Evolutionary conservation across 2,113 vertebrate species (phyloP).

Genomic region (Silurus meridionalis): DNA sequence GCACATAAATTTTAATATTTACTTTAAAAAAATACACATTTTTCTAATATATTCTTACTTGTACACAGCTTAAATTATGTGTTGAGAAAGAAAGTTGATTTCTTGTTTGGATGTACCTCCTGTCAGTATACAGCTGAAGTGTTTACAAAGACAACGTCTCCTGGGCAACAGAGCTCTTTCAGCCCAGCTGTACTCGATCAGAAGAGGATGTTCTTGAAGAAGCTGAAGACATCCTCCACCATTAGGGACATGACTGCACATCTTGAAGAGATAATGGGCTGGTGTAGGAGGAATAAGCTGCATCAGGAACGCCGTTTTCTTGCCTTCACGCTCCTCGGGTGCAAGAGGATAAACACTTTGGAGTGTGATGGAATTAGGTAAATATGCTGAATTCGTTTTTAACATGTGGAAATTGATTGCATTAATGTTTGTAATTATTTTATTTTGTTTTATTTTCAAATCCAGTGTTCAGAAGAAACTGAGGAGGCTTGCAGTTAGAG

Average conservation of each 20-base stretch:
- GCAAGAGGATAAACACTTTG: constrained; percentile 58
- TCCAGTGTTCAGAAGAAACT: constrained; percentile 66
- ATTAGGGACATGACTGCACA: constrained; percentile 57
- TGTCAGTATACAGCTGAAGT: not conserved
- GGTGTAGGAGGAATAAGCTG: constrained; percentile 62
- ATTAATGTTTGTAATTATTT: not conserved
- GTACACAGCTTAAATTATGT: not conserved
- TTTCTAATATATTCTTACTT: no score
- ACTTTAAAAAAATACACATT: no score
- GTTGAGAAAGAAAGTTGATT: not conserved
- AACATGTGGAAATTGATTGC: not conserved
- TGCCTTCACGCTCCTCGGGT: constrained; percentile 64
- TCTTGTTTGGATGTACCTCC: not conserved
- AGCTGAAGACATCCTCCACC: constrained; percentile 43
- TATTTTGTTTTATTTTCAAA: constrained; percentile 1
- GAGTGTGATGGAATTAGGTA: constrained; percentile 70
- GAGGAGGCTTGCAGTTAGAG: constrained; percentile 53
- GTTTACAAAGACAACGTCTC: not conserved
- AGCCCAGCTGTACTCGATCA: not conserved
- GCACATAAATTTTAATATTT: no score
- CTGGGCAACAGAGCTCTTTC: not conserved
- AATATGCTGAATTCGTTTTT: not conserved
- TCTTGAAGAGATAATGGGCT: constrained; percentile 61
- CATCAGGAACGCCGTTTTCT: constrained; percentile 55
- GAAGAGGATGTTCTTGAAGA: constrained; percentile 54